These are phyloP conservation scores for Lepus townsendii DNA, from an alignment of 2,797 vertebrate genomes.

Conservation along the genomic window DNA sequence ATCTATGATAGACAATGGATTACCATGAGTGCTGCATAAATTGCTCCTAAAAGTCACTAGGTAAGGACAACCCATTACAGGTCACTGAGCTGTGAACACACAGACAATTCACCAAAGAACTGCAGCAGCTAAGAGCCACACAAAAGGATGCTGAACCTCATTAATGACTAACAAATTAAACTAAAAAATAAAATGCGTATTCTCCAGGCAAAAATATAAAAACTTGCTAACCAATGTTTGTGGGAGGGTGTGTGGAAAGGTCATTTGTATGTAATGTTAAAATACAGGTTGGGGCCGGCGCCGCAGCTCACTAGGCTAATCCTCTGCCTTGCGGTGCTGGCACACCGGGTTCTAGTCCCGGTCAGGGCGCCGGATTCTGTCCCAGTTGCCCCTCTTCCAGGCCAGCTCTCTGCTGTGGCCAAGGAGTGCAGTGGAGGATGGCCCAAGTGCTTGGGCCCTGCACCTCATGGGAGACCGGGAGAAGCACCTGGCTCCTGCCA, in stretches of 20 bases:
- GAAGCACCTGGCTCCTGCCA: too few relatives aligned
- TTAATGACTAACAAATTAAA: constrained; percentile 33
- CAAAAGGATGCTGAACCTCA: neutral
- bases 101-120: neutral
- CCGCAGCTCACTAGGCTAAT: too few relatives aligned
- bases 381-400: too few relatives aligned
- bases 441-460: too few relatives aligned
- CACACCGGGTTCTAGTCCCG: too few relatives aligned
- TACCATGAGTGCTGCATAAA: neutral
- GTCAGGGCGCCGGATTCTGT: too few relatives aligned
- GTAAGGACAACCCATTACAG: neutral
- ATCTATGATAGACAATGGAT: neutral
- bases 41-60: neutral
- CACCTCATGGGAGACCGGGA: too few relatives aligned
- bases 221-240: neutral
- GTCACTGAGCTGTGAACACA: constrained; percentile 14
- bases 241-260: neutral
- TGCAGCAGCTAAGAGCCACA: neutral
- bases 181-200: constrained; percentile 1
- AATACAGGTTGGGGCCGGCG: neutral
- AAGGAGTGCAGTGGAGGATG: too few relatives aligned
- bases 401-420: too few relatives aligned
- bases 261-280: neutral
- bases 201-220: constrained; percentile 15
- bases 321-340: too few relatives aligned